phyloP scores from a whole-genome alignment of 2,113 vertebrate genomes.

The Macroglossus sobrinus region DNA sequence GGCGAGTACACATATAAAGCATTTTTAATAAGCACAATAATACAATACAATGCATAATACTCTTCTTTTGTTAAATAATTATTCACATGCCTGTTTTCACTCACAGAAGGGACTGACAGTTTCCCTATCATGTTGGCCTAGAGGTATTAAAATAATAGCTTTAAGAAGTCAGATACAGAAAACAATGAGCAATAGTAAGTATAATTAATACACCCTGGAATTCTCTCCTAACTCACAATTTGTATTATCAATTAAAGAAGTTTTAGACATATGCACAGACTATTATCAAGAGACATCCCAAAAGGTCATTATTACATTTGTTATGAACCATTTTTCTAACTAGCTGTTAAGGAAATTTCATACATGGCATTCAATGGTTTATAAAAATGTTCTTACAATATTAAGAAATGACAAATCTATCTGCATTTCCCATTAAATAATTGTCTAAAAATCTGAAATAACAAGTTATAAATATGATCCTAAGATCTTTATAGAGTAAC shows the following conservation, averaged over 20 bases:
- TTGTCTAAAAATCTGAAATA: background rate
- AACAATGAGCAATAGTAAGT: background rate
- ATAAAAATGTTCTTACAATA: background rate
- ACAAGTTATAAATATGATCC: background rate
- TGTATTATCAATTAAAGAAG: background rate
- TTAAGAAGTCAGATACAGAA: slow-evolving; percentile 1
- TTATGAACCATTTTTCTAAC: background rate
- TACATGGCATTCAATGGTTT: background rate
- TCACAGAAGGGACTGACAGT: background rate
- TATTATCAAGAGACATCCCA: background rate
- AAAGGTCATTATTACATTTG: background rate
- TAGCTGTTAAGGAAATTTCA: background rate
- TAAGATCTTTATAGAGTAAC: background rate
- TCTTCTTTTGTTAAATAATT: background rate
- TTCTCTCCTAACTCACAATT: background rate
- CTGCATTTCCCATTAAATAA: background rate
- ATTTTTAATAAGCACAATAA: background rate
- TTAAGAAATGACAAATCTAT: background rate
- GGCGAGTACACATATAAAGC: background rate
- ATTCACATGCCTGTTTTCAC: background rate
- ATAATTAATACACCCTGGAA: background rate
- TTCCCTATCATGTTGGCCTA: background rate
- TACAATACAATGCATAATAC: background rate
- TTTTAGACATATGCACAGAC: background rate
- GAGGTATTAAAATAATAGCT: background rate